Conservation (phyloP, 2,797 vertebrate genomes). For the Acipenser oxyrinchus region DNA sequence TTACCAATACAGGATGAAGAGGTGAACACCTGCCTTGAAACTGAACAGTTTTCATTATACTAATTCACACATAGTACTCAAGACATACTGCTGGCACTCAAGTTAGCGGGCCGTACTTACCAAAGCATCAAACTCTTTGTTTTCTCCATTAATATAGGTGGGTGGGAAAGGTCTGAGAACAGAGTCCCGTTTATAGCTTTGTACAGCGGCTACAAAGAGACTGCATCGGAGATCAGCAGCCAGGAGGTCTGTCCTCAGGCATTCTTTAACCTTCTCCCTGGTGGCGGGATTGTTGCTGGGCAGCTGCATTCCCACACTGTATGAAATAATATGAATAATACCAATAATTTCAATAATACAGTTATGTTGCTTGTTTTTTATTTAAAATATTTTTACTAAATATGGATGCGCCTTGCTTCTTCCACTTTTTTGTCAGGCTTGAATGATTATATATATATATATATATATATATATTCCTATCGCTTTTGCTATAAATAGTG, state of each 20-base stretch:
- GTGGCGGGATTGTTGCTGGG: background rate
- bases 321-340: too few relatives aligned
- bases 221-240: conserved; percentile 86
- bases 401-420: too few relatives aligned
- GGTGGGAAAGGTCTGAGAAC: conserved; percentile 82
- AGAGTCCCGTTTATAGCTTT: conserved; percentile 85
- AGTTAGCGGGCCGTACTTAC: conserved; percentile 48
- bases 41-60: too few relatives aligned
- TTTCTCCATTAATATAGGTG: conserved; percentile 58
- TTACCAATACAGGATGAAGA: conserved; percentile 11
- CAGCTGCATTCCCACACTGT: background rate
- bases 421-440: too few relatives aligned
- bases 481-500: too few relatives aligned
- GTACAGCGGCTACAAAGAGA: conserved; percentile 78
- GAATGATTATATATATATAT: too few relatives aligned
- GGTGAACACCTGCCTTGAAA: too few relatives aligned
- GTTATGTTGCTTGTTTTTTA: too few relatives aligned
- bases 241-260: conserved; percentile 71
- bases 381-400: too few relatives aligned
- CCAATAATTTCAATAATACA: too few relatives aligned
- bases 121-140: conserved; percentile 86
- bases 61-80: too few relatives aligned
- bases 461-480: too few relatives aligned
- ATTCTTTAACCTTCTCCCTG: background rate
- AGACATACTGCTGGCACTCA: background rate